Conservation (phyloP, 2,797 vertebrate species). For the Steatocranus sp. region DNA sequence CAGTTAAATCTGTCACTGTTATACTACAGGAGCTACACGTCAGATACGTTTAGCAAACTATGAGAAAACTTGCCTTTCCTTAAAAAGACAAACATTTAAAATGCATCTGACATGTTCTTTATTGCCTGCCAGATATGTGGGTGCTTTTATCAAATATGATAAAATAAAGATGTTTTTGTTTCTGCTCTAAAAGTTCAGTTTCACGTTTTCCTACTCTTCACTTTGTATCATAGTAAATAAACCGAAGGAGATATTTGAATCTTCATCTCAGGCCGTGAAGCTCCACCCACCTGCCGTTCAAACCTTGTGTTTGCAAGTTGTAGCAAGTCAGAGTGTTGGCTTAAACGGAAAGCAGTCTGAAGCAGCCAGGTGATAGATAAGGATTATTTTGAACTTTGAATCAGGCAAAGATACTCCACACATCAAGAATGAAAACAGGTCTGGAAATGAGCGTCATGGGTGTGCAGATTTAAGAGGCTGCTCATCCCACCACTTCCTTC, state of each 20-base stretch:
- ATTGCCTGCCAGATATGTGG: neutral
- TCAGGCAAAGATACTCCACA: neutral
- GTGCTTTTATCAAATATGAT: neutral
- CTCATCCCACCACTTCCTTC: fast-evolving
- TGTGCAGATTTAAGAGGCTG: neutral
- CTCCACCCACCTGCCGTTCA: neutral
- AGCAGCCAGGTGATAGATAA: fast-evolving
- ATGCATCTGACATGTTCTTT: neutral
- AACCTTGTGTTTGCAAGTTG: neutral
- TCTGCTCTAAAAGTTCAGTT: neutral
- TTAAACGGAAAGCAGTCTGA: neutral
- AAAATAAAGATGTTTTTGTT: fast-evolving
- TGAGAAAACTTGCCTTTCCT: fast-evolving
- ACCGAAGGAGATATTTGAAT: neutral
- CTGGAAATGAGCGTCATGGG: neutral
- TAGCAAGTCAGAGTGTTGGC: neutral
- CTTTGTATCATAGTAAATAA: neutral
- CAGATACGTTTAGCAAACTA: neutral
- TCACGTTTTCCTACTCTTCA: neutral
- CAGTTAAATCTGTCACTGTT: neutral
- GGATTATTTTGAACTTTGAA: neutral
- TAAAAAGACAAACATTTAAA: neutral
- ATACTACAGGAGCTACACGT: fast-evolving
- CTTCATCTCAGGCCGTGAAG: neutral
- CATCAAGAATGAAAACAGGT: neutral